Percentiles rank a stretch among this genome's conserved stretches.
Conservation (phyloP, 2,113 vertebrate genomes). For the Acinonyx jubatus region DNA sequence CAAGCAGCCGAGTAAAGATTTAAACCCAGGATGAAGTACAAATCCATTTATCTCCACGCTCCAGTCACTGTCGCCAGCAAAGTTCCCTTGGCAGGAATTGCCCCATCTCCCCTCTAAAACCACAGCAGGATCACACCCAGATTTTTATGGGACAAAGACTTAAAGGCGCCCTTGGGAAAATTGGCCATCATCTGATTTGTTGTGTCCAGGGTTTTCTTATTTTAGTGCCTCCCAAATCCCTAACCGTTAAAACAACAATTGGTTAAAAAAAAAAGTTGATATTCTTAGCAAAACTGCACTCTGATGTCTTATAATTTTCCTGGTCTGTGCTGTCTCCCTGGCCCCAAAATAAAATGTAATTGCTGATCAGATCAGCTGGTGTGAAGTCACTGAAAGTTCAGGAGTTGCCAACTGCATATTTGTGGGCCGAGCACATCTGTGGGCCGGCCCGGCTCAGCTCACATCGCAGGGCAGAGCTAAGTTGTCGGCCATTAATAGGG, state of each 20-base stretch:
- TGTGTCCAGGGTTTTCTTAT: slow-evolving; percentile 51
- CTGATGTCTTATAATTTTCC: slow-evolving; percentile 83
- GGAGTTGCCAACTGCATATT: slow-evolving; percentile 68
- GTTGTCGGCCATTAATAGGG: slow-evolving; percentile 61
- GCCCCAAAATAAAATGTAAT: slow-evolving; percentile 84
- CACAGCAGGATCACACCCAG: background rate
- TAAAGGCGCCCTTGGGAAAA: slow-evolving; percentile 34
- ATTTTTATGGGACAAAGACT: slow-evolving; percentile 40
- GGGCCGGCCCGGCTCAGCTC: slow-evolving; percentile 37
- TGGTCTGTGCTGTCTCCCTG: slow-evolving; percentile 44
- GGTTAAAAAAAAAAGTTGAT: slow-evolving; percentile 60
- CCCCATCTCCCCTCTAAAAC: background rate
- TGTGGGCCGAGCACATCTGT: slow-evolving; percentile 62
- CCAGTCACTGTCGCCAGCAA: background rate
- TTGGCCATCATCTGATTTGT: slow-evolving; percentile 15
- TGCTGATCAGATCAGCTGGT: slow-evolving; percentile 74
- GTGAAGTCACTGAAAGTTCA: slow-evolving; percentile 78
- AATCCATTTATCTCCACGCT: background rate
- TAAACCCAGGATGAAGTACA: background rate
- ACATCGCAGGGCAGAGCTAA: background rate
- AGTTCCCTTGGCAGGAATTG: background rate
- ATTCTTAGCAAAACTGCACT: slow-evolving; percentile 78
- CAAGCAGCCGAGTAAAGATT: background rate
- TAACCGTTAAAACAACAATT: slow-evolving; percentile 71
- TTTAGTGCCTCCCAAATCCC: slow-evolving; percentile 58